Evolutionary conservation across 2,113 vertebrate genomes (phyloP).

Genomic region (Nestor notabilis): DNA sequence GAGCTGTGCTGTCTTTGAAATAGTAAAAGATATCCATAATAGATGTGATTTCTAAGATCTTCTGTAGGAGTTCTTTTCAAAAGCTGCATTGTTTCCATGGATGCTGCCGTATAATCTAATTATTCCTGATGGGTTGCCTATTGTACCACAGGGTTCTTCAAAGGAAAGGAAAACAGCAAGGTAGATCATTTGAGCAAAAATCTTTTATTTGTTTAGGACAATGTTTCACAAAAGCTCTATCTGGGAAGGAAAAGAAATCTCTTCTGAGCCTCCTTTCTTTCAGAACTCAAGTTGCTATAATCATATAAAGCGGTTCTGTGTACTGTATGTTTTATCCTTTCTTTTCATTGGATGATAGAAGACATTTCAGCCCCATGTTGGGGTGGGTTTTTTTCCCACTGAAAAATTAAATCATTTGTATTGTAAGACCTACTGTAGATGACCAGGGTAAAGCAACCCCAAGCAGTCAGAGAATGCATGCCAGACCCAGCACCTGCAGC

Average conservation of each 20-base stretch:
- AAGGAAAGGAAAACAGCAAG: conserved; percentile 72
- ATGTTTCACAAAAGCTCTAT: conserved; percentile 69
- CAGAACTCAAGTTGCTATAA: conserved; percentile 54
- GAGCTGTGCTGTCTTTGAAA: conserved; percentile 52
- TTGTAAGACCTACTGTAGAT: conserved; percentile 59
- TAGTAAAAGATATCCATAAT: conserved; percentile 64
- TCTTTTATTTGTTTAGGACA: conserved; percentile 74
- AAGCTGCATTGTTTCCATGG: conserved; percentile 70
- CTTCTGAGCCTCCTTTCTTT: conserved; percentile 61
- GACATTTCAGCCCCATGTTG: conserved; percentile 56
- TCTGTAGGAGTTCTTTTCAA: conserved; percentile 62
- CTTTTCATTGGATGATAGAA: conserved; percentile 57
- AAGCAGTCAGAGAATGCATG: conserved; percentile 38
- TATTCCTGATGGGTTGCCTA: conserved; percentile 70
- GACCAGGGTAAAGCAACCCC: conserved; percentile 29
- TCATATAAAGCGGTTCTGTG: conserved; percentile 39
- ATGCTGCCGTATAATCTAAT: conserved; percentile 72
- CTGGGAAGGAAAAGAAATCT: conserved; percentile 65
- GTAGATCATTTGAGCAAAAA: conserved; percentile 71
- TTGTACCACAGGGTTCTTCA: conserved; percentile 59
- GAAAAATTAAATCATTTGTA: conserved; percentile 63
- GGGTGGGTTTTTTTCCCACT: not conserved
- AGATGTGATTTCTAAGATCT: conserved; percentile 69
- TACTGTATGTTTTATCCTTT: conserved; percentile 63
- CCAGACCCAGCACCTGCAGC: conserved; percentile 50